Conservation (phyloP, 2,113 vertebrate genomes). For the Cavia porcellus region DNA sequence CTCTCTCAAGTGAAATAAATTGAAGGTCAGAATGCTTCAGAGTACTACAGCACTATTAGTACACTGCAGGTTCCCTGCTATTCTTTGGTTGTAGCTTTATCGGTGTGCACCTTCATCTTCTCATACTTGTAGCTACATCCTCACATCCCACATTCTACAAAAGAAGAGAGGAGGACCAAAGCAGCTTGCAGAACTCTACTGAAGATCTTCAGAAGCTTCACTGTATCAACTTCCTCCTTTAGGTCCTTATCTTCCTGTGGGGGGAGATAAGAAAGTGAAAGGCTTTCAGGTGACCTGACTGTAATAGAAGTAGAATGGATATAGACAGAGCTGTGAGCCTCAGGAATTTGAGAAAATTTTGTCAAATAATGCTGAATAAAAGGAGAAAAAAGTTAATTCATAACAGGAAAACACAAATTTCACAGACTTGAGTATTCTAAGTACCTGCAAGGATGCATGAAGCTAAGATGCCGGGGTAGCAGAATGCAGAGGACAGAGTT, state of each 20-base stretch:
- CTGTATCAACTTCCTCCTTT: not conserved
- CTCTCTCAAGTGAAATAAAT: not conserved
- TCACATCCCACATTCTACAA: not conserved
- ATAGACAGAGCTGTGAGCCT: not conserved
- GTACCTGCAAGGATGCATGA: not conserved
- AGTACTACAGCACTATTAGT: not conserved
- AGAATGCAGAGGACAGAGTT: not conserved
- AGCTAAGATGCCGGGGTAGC: not conserved
- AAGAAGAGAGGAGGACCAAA: not conserved
- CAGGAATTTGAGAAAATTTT: not conserved
- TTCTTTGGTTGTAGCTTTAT: not conserved
- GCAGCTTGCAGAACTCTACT: not conserved
- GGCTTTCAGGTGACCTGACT: not conserved
- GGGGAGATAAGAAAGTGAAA: not conserved
- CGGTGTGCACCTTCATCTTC: not conserved
- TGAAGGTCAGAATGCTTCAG: not conserved
- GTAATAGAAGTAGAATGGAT: not conserved
- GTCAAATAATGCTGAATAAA: not conserved
- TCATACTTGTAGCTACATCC: not conserved
- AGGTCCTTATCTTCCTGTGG: not conserved
- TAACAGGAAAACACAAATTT: constrained; percentile 33
- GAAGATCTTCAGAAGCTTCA: not conserved
- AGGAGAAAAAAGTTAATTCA: not conserved
- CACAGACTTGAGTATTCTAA: not conserved
- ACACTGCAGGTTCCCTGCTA: not conserved